phyloP scores from a whole-genome alignment of 2,797 vertebrate genomes.

The Parauchenoglanis punctatus region DNA sequence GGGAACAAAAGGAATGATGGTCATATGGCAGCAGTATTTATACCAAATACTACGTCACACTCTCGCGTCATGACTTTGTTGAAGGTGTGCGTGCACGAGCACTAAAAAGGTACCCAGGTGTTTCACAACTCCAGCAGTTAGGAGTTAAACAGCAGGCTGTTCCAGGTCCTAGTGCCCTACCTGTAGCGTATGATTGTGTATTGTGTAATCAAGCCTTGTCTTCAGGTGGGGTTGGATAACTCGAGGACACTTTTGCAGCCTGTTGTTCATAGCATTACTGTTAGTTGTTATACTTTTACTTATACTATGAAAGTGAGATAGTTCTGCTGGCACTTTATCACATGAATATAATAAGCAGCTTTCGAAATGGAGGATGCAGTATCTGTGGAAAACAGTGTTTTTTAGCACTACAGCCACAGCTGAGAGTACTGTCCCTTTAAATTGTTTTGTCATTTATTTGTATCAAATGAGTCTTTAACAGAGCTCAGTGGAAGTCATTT shows the following conservation, averaged over 20 bases:
- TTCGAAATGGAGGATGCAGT: background rate
- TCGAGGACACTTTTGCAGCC: background rate
- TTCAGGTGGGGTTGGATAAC: background rate
- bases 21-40: background rate
- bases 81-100: background rate
- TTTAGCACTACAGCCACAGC: background rate
- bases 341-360: background rate
- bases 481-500: background rate
- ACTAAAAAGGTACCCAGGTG: background rate
- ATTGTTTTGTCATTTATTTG: background rate
- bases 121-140: background rate
- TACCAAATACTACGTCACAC: background rate
- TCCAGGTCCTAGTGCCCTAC: background rate
- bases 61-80: background rate
- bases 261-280: background rate
- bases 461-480: background rate
- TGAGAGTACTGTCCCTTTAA: background rate
- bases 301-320: background rate
- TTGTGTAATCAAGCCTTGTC: background rate
- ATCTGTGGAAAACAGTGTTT: background rate
- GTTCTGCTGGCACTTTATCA: background rate
- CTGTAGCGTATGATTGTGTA: background rate
- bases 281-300: background rate
- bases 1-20: background rate
- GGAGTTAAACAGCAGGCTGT: background rate